phyloP scores from a whole-genome alignment of 2,113 vertebrate genomes.

The Chionis minor region DNA sequence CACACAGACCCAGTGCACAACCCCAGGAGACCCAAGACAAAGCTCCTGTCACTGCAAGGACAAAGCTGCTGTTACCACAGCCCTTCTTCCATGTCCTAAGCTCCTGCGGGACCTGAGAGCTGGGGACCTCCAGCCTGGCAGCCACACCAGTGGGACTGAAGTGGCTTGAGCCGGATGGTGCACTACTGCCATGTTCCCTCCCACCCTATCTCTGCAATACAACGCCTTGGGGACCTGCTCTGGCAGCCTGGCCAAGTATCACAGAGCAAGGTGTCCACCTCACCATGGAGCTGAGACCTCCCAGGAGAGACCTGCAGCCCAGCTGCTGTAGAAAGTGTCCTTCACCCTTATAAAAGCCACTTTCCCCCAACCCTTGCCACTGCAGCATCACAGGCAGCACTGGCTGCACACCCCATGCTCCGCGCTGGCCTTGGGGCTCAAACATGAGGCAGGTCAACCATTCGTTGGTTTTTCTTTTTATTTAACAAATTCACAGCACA shows the following conservation, averaged over 20 bases:
- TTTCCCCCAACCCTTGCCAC: neutral
- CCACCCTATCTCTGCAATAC: neutral
- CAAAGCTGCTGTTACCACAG: neutral
- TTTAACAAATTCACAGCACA: slow-evolving; percentile 14
- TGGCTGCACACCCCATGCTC: neutral
- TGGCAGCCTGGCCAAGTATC: neutral
- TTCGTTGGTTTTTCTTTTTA: neutral
- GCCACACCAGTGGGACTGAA: neutral
- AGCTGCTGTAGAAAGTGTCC: neutral
- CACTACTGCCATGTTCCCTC: neutral
- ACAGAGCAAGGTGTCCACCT: rapidly evolving
- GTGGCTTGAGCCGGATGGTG: neutral
- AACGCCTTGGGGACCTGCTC: rapidly evolving
- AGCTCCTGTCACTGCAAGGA: neutral
- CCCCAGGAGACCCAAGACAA: neutral
- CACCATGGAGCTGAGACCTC: neutral
- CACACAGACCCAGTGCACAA: neutral
- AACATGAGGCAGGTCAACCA: neutral
- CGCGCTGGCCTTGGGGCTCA: rapidly evolving
- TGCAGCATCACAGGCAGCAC: neutral
- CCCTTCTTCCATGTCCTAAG: neutral
- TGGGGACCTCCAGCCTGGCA: neutral
- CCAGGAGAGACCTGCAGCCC: neutral
- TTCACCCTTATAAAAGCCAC: neutral
- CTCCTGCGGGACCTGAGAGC: neutral